phyloP scores from a whole-genome alignment of 37 sponge, comb jelly and placozoan species.

The Cliona cf. orientalis region DNA sequence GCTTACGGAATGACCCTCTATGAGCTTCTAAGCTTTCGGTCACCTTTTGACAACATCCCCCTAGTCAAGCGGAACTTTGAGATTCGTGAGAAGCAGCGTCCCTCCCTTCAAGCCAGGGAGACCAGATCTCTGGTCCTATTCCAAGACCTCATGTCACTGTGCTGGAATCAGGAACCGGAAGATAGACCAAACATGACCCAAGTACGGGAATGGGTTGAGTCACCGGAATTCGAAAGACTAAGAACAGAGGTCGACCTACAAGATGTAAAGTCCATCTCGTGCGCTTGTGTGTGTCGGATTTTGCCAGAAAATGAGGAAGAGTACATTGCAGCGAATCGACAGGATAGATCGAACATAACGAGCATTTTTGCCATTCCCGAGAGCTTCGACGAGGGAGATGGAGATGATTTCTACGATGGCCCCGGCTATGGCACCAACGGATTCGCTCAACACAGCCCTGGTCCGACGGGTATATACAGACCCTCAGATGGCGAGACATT shows the following conservation, averaged over 20 bases:
- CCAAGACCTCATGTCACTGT: constrained; percentile 73
- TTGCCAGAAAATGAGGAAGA: constrained; percentile 52
- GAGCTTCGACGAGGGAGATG: neutral
- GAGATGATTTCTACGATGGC: neutral
- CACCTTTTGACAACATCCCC: constrained; percentile 67
- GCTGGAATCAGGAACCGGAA: constrained; percentile 78
- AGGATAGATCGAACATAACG: no score
- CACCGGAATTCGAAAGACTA: constrained; percentile 65
- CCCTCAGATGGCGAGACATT: no score
- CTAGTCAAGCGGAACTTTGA: constrained; percentile 48
- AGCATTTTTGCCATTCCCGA: neutral
- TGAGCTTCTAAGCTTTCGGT: constrained; percentile 64
- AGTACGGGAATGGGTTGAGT: constrained; percentile 23
- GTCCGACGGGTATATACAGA: no score
- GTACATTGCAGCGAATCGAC: no score
- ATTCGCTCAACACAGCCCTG: no score
- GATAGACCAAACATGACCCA: constrained; percentile 67
- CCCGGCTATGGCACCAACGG: no score
- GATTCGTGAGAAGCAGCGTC: constrained; percentile 38
- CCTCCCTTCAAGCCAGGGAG: constrained; percentile 48
- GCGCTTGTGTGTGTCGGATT: constrained; percentile 70
- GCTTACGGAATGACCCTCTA: constrained; percentile 89
- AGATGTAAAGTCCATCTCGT: constrained; percentile 58
- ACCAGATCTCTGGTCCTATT: constrained; percentile 64
- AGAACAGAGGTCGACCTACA: constrained; percentile 46